phyloP scores from a whole-genome alignment of 2,113 vertebrate species.

The Emydocephalus ijimae region DNA sequence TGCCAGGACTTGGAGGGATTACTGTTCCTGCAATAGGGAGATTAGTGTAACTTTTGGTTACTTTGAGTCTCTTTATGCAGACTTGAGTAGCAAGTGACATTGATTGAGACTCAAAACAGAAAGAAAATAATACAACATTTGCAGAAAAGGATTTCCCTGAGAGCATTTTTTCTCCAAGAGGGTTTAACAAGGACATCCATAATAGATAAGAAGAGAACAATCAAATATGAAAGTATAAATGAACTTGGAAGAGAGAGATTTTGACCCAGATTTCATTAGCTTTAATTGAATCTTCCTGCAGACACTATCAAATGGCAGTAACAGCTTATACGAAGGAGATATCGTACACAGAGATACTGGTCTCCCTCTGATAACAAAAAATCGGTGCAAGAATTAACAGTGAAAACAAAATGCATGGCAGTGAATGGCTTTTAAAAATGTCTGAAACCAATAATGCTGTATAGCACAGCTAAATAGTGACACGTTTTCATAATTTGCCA shows the following conservation, averaged over 20 bases:
- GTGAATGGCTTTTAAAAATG: conserved; percentile 7
- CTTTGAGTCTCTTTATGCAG: no score
- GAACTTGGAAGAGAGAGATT: background rate
- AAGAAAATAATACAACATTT: background rate
- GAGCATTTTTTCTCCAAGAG: conserved; percentile 11
- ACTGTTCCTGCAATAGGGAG: background rate
- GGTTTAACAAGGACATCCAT: background rate
- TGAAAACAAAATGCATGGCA: background rate
- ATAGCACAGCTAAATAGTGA: no score
- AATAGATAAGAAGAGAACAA: conserved; percentile 40
- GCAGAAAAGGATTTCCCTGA: background rate
- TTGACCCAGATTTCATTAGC: conserved; percentile 12
- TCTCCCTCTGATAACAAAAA: conserved; percentile 14
- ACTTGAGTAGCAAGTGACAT: background rate
- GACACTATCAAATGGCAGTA: background rate
- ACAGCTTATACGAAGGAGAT: conserved; percentile 16
- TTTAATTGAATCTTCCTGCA: conserved; percentile 36
- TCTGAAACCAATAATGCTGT: background rate
- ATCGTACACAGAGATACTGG: background rate
- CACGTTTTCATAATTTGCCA: no score
- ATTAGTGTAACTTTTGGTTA: background rate
- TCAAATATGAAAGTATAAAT: conserved; percentile 29
- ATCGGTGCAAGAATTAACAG: conserved; percentile 7
- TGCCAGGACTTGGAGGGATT: background rate
- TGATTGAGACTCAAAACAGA: background rate